Evolutionary conservation across 2,797 vertebrate species (phyloP), one percentile per base, ranked within the genome.

Genomic region (Limosa lapponica): DNA sequence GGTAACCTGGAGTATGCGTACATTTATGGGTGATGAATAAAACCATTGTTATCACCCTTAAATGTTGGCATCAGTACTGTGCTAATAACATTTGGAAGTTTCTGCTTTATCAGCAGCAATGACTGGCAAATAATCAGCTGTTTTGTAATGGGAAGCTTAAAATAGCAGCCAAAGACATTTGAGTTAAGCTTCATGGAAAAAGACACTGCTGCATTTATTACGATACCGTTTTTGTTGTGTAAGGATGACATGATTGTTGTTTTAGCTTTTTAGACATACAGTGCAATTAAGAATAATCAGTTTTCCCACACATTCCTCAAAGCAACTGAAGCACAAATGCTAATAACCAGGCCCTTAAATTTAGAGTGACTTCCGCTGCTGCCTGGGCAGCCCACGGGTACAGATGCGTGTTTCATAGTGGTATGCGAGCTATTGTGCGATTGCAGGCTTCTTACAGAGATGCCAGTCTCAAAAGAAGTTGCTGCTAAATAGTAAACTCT

Each of bases 71-170:
- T 96, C 90, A 84, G 16, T 96, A 82, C 81, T 87, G 79, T 97
- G 96, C 90, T 94, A 97, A 97, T 95, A 97, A 94, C 83, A 89
- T 96, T 97, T 95, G 87, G 67, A 92, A 90, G 41, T 97, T 98
- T 98, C 94, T 98, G 97, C 96, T 97, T 98, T 98, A 96, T 97
- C 95, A 98, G 97, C 97, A 94, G 80, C 95, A 95, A 86, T 90
- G 90, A 94, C 84, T 95, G 62, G 80, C 94, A 95, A 95, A 91
- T 96, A 94, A 94, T 97, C 95, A 95, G 87, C 94, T 96, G 88
- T 90, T 97, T 96, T 97, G 86, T 96, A 95, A 82, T 66, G 79
- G 62, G 89, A 89, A 96, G 84, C 82, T 94, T 93, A 93, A 97
- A 98, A 97, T 95, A 97, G 91, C 82, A 89, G 78, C 89, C 8